A percentile compares a stretch with the other conserved stretches of the same genome.
These are phyloP conservation scores for Operophtera brumata DNA, from an alignment of 2,888 invertebrate genomes.

Conservation along the genomic window DNA sequence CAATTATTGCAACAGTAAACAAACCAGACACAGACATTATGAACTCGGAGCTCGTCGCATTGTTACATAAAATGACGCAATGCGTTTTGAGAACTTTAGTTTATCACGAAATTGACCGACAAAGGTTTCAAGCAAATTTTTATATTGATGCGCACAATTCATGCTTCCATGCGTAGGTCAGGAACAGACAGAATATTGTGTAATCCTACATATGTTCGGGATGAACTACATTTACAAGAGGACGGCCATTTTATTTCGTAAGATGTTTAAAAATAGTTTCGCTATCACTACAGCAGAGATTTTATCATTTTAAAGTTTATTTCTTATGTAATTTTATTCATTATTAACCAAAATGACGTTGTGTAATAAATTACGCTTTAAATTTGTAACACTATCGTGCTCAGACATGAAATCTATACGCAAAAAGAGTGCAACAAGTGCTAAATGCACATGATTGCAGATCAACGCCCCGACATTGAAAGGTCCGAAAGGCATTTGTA, in stretches of 20 bases:
- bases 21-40: slow-evolving; percentile 29
- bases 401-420: slow-evolving; percentile 32
- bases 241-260: no score
- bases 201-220: no score
- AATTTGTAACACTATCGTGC: slow-evolving; percentile 9
- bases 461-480: slow-evolving; percentile 56
- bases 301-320: no score
- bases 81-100: slow-evolving; percentile 43
- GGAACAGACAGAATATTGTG: no score
- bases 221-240: no score
- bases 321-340: no score
- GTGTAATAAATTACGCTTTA: slow-evolving; percentile 5
- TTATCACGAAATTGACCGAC: slow-evolving; percentile 39
- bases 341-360: slow-evolving; percentile 10
- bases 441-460: slow-evolving; percentile 44
- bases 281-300: no score
- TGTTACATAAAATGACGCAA: slow-evolving; percentile 54
- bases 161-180: neutral
- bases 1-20: slow-evolving; percentile 13
- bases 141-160: neutral
- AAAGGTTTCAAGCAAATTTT: slow-evolving; percentile 12
- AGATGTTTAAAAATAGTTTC: no score
- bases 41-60: slow-evolving; percentile 43
- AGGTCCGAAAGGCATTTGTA: slow-evolving; percentile 31
- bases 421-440: slow-evolving; percentile 46